Evolutionary conservation across 2,797 vertebrate genomes (phyloP).

Genomic region (Premnoplex brunnescens): DNA sequence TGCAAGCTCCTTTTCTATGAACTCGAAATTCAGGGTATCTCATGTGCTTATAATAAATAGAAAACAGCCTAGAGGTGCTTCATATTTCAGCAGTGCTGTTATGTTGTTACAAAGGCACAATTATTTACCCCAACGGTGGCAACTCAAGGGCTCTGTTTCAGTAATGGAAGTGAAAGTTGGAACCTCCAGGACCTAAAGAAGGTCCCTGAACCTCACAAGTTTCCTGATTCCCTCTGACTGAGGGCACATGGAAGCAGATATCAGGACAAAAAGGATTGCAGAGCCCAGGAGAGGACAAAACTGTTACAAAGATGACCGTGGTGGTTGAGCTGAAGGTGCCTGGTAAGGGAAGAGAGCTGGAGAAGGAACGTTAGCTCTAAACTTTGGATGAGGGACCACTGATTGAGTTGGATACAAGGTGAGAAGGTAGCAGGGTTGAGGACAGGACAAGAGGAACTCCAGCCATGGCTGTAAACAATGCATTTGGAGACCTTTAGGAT

Average conservation of each 20-base stretch:
- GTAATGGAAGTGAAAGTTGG: not conserved
- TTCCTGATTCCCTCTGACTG: not conserved
- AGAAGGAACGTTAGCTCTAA: not conserved
- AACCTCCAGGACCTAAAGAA: not conserved
- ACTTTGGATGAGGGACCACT: not conserved
- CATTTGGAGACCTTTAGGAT: not conserved
- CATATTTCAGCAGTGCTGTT: not conserved
- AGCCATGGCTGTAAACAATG: not conserved
- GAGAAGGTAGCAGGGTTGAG: not conserved
- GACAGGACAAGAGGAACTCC: not conserved
- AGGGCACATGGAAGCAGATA: not conserved
- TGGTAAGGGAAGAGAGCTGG: not conserved
- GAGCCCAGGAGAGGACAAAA: not conserved
- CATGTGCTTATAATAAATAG: not conserved
- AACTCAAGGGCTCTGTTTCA: not conserved
- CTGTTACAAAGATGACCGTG: not conserved
- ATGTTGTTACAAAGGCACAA: not conserved
- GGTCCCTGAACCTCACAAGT: not conserved
- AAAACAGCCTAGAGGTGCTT: not conserved
- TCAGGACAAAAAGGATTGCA: not conserved
- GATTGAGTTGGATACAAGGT: not conserved
- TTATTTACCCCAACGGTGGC: too few relatives aligned
- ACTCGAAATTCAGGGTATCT: not conserved
- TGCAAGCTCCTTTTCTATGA: not conserved
- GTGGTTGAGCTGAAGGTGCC: not conserved